Evolutionary conservation across 2,113 vertebrate genomes (phyloP).

Genomic region (Oenanthe oenanthe): DNA sequence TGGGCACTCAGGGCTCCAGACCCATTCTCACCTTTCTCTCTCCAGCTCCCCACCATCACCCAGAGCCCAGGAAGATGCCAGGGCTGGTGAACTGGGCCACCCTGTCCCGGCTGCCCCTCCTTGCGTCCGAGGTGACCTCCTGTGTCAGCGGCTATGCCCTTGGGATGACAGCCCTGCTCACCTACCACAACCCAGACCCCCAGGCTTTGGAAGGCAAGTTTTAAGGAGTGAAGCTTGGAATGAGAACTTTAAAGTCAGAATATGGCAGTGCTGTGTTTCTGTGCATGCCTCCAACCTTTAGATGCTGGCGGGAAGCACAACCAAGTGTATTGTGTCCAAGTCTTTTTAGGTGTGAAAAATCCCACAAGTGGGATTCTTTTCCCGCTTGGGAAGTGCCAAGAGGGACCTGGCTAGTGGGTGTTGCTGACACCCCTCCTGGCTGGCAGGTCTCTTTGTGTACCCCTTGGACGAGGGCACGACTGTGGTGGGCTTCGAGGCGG

Average conservation of each 20-base stretch:
- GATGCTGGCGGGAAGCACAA: neutral
- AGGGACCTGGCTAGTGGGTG: neutral
- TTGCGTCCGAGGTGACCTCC: conserved; percentile 85
- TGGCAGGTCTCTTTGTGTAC: conserved; percentile 90
- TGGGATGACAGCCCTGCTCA: conserved; percentile 91
- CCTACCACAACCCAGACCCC: conserved; percentile 89
- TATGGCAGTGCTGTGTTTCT: neutral
- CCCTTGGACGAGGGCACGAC: conserved; percentile 88
- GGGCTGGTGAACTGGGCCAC: conserved; percentile 87
- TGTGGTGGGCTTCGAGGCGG: conserved; percentile 90
- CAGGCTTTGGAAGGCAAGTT: conserved; percentile 89
- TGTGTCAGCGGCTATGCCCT: conserved; percentile 92
- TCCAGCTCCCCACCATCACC: neutral
- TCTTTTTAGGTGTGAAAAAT: neutral
- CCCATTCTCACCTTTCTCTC: neutral
- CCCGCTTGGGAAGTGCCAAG: neutral
- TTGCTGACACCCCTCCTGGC: neutral
- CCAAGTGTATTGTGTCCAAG: neutral
- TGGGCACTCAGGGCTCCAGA: accelerated
- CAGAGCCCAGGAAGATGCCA: conserved; percentile 77
- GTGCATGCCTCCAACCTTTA: neutral
- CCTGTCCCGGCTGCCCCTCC: conserved; percentile 82
- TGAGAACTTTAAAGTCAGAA: neutral
- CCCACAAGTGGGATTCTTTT: neutral
- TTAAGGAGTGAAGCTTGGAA: neutral